Evolutionary conservation across 2,888 invertebrate genomes (phyloP), one percentile per base, ranked within the genome.

Genomic region (Lithosia quadra): DNA sequence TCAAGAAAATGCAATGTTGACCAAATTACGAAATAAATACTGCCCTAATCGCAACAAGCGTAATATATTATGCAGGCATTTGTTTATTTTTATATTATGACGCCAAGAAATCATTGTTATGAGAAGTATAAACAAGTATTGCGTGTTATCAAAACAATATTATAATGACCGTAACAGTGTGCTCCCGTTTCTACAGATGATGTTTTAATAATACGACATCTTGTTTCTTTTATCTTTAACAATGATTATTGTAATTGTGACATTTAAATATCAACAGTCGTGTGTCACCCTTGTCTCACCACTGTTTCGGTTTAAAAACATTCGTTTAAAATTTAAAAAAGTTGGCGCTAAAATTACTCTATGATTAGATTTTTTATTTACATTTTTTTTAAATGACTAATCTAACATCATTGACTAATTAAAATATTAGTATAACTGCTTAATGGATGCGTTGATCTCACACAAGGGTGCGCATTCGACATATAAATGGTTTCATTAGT

Each of bases 401-500:
- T 49, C n/a, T 49, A 9, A n/a, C 7, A 49, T 49, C n/a, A 8
- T 49, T n/a, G 49, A 49, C 49, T 49, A n/a, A 49, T 49, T 60
- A 60, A 56, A 68, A 69, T 61, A n/a, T n/a, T n/a, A n/a, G n/a
- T n/a, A 69, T 33, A 56, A 56, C 56, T 56, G 58, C 33, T 18
- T 33, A 58, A 33, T n/a, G 5, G 57, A 57, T 57, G 7, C 57
- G 33, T 58, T 73, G 77, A 75, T 39, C 65, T 71, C 71, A 82
- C 77, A 75, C 79, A 66, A 72, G 7, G 39, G 60, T 71, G 85
- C 83, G 80, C 80, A 75, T 67, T 57, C 21, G 22, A 82, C 66
- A 75, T 86, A 77, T 65, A 68, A 80, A 84, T 78, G 57, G 43
- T 68, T 66, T 73, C 71, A 74, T 81, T 79, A 77, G 55, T 56